Percentiles rank a stretch among this genome's conserved stretches.
Evolutionary conservation across 2,888 invertebrate species (phyloP).

Genomic region (Patella pellucida): DNA sequence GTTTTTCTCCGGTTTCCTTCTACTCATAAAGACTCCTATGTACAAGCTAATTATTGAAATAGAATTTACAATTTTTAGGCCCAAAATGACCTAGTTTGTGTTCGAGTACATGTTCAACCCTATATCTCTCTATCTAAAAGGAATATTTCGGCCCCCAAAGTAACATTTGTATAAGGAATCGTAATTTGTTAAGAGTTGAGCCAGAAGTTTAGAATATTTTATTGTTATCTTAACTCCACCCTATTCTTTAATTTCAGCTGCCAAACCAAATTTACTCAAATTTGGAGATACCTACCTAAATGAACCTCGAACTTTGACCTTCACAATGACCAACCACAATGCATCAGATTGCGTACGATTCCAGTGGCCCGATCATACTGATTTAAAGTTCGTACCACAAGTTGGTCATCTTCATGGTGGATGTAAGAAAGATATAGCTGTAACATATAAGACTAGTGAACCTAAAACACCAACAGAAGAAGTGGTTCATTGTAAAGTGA

Average conservation of each 20-base stretch:
- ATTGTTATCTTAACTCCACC: no score
- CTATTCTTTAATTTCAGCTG: slow-evolving; percentile 53
- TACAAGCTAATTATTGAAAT: no score
- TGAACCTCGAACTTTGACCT: slow-evolving; percentile 63
- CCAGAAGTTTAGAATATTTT: no score
- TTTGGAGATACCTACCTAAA: slow-evolving; percentile 70
- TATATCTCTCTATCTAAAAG: no score
- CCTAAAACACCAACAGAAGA: slow-evolving; percentile 65
- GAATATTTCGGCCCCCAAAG: no score
- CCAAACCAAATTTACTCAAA: slow-evolving; percentile 67
- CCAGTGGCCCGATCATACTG: slow-evolving; percentile 66
- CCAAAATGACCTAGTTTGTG: no score
- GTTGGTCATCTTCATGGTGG: slow-evolving; percentile 69
- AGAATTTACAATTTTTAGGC: no score
- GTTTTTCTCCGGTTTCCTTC: no score
- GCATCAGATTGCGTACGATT: slow-evolving; percentile 64
- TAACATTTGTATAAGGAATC: no score
- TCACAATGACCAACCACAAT: slow-evolving; percentile 69
- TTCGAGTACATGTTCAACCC: no score
- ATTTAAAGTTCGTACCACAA: slow-evolving; percentile 73
- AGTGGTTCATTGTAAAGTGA: slow-evolving; percentile 60
- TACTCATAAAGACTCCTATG: no score
- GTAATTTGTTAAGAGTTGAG: no score
- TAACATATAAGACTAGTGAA: slow-evolving; percentile 73
- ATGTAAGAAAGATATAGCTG: slow-evolving; percentile 73